These are phyloP conservation scores for Pocillopora verrucosa DNA, from an alignment of 64 coral and sea anemone species.

Conservation along the genomic window DNA sequence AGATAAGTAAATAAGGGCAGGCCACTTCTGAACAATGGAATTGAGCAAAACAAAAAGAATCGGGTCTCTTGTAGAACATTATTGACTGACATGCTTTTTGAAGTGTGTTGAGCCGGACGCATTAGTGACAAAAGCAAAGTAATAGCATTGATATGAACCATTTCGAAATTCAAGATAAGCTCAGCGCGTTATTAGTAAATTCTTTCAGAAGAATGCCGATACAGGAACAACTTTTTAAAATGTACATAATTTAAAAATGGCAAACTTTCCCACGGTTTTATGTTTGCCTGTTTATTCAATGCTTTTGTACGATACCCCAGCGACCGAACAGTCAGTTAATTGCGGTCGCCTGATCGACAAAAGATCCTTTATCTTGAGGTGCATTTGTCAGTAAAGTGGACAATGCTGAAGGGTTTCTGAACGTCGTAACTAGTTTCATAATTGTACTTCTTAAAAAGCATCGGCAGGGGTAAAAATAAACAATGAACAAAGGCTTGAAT, in stretches of 20 bases:
- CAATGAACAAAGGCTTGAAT: slow-evolving; percentile 29
- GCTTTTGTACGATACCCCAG: not conserved
- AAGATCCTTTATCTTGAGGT: slow-evolving; percentile 19
- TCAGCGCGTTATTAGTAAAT: not conserved
- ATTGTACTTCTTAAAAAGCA: slow-evolving; percentile 11
- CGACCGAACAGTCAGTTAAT: slow-evolving; percentile 9
- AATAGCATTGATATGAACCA: not conserved
- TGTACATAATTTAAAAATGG: slow-evolving; percentile 43
- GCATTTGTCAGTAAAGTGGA: slow-evolving; percentile 30
- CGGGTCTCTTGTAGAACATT: not conserved
- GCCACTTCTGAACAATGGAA: slow-evolving; percentile 40
- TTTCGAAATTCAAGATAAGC: not conserved
- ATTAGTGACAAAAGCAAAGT: not conserved
- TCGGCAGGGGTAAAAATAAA: slow-evolving; percentile 24
- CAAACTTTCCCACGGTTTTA: slow-evolving; percentile 28
- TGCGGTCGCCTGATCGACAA: slow-evolving; percentile 8
- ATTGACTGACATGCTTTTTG: slow-evolving; percentile 30
- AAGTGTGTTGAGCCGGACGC: slow-evolving; percentile 8
- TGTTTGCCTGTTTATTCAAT: slow-evolving; percentile 12
- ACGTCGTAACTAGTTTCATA: slow-evolving; percentile 1
- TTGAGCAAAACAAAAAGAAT: slow-evolving; percentile 48
- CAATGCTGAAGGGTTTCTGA: slow-evolving; percentile 22
- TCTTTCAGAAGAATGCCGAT: not conserved
- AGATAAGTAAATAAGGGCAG: slow-evolving; percentile 56
- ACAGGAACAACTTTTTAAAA: not conserved